A percentile compares a stretch with the other conserved stretches of the same genome.
phyloP scores from a whole-genome alignment of 2,797 vertebrate genomes.

The Lagocephalus sceleratus region DNA sequence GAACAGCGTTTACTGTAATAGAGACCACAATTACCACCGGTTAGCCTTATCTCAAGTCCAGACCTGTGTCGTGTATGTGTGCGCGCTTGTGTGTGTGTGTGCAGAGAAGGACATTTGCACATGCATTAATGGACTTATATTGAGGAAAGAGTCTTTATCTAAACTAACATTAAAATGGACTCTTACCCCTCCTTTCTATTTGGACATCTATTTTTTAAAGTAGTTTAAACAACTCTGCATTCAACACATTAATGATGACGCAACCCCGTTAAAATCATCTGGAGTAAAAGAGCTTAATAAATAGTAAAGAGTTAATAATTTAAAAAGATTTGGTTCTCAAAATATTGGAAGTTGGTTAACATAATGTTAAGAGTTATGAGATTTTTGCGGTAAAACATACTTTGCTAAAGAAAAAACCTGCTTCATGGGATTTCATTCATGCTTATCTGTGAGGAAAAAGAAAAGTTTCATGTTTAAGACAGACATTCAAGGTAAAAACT shows the following conservation, averaged over 20 bases:
- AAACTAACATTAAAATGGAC: slow-evolving; percentile 55
- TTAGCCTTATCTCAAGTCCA: slow-evolving; percentile 74
- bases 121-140: slow-evolving; percentile 62
- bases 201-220: slow-evolving; percentile 25
- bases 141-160: slow-evolving; percentile 65
- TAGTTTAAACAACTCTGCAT: background rate
- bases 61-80: slow-evolving; percentile 61
- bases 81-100: slow-evolving; percentile 31
- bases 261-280: too few species aligned
- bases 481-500: too few species aligned
- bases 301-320: too few species aligned
- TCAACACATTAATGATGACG: slow-evolving; percentile 3
- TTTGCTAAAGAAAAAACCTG: too few species aligned
- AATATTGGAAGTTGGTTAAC: too few species aligned
- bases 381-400: too few species aligned
- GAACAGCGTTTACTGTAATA: slow-evolving; percentile 83
- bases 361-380: too few species aligned
- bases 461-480: too few species aligned
- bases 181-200: slow-evolving; percentile 37
- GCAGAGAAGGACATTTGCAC: slow-evolving; percentile 55
- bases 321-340: too few species aligned
- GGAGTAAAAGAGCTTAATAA: too few species aligned
- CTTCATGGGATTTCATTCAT: too few species aligned
- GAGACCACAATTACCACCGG: slow-evolving; percentile 79
- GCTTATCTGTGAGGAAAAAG: too few species aligned